phyloP scores from a whole-genome alignment of 2,888 invertebrate species.

The Dasypogon diadema region DNA sequence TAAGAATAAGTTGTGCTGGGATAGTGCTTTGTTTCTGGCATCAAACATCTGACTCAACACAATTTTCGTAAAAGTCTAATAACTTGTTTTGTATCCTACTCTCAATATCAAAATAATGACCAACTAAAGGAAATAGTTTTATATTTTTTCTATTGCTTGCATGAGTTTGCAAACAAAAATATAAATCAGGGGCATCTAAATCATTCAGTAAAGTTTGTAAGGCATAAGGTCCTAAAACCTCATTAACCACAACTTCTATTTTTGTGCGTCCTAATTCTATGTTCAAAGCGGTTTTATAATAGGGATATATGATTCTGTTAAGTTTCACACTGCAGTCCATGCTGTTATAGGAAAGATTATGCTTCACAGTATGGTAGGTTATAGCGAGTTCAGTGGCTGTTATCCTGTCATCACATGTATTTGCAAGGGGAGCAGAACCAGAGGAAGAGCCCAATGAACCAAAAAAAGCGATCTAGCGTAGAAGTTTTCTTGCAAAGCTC shows the following conservation, averaged over 20 bases:
- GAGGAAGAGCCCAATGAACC: too few species aligned
- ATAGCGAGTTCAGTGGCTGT: constrained; percentile 4
- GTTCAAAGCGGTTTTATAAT: background rate
- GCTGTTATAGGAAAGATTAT: constrained; percentile 52
- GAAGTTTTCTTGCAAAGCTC: too few species aligned
- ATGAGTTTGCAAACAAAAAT: constrained; percentile 47
- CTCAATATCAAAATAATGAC: constrained; percentile 46
- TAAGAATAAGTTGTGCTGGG: too few species aligned
- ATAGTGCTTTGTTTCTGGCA: too few species aligned
- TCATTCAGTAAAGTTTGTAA: constrained; percentile 29
- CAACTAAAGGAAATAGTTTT: constrained; percentile 48
- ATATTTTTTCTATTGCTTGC: constrained; percentile 41
- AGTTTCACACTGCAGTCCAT: constrained; percentile 51
- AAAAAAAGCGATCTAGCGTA: too few species aligned
- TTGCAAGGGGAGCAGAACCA: too few species aligned
- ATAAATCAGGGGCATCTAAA: constrained; percentile 29
- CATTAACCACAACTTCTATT: background rate
- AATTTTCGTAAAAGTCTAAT: too few species aligned
- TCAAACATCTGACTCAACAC: too few species aligned
- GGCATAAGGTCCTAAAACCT: background rate
- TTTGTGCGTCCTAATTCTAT: background rate
- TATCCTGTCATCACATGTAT: too few species aligned
- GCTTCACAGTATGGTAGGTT: constrained; percentile 47
- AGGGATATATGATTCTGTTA: constrained; percentile 30
- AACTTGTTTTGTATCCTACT: too few species aligned